Percentiles rank a stretch among this genome's conserved stretches.
Conservation (phyloP, 2,113 vertebrate species). For the Serilophus lunatus region DNA sequence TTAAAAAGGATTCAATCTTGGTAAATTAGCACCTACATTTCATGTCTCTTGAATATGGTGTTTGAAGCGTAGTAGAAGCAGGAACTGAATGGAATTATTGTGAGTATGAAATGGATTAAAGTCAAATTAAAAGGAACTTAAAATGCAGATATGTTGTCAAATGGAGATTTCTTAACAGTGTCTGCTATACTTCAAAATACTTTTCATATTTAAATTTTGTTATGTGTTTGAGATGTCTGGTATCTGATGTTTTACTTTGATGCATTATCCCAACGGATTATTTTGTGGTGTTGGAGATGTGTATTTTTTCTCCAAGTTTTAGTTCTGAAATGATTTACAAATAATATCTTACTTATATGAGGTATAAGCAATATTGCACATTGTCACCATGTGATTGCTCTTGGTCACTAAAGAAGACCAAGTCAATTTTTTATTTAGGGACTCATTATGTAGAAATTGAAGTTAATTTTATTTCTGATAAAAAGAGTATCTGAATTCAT, state of each 20-base stretch:
- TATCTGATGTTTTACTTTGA: not conserved
- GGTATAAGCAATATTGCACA: not conserved
- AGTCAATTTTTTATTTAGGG: not conserved
- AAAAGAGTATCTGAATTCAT: not conserved
- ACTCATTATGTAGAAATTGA: not conserved
- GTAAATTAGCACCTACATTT: not conserved
- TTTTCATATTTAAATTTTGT: constrained; percentile 48
- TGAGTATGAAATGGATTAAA: not conserved
- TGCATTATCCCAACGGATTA: not conserved
- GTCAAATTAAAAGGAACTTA: not conserved
- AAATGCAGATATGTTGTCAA: constrained; percentile 15
- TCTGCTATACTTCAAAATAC: not conserved
- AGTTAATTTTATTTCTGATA: not conserved
- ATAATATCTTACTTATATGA: not conserved
- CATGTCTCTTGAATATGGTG: not conserved
- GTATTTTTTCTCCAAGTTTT: not conserved
- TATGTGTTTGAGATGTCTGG: not conserved
- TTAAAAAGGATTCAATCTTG: not conserved
- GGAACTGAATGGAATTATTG: not conserved
- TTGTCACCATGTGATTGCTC: not conserved
- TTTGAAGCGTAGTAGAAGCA: not conserved
- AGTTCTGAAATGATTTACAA: not conserved
- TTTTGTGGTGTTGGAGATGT: not conserved
- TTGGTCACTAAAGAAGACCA: not conserved
- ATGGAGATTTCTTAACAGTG: not conserved